Base-by-base conservation (phyloP, 1,140 invertebrate species). In the Leptinotarsa lineolata region DNA sequence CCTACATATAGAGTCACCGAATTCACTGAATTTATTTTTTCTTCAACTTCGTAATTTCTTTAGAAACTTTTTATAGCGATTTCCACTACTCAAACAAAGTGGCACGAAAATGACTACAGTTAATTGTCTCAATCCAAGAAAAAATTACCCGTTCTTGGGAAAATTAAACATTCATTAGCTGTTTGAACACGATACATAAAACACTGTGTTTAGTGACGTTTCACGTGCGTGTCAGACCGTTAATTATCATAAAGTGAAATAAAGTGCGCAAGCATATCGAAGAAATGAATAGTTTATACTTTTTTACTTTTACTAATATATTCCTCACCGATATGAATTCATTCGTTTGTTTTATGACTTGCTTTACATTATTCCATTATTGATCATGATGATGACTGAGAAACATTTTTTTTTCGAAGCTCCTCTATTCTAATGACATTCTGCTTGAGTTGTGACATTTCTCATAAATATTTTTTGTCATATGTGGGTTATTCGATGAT, bases 221-320 rank as follows among this genome's bases (percentile, higher is more conserved):
- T 44, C 15, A 18, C 22, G 22, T 66, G 64, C 64, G 64, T 66
- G 64, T 18, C 18, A 13, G 39, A 16, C 12, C 12, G 3, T 18
- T 66, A 44, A 66, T 66, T 66, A 66, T 39, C 64, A 66, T 66
- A 66, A 66, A 66, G 48, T 54, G 48, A 54, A 54, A 54, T 54
- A 54, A 54, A 54, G 48, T 18, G 48, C 48, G 48, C n/a, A 16
- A 18, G 48, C n/a, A 54, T 39, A 54, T 54, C 48, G 16, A 54
- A 54, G 15, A 13, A 54, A 54, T 54, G 30, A 54, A 4, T 54
- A 18, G 48, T 54, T 54, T 13, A 16, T 54, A 54, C n/a, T 54
- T 16, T 46, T 54, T 54, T 18, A 54, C n/a, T n/a, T 15, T 13
- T 54, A 0, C n/a, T 54, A 54, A 54, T 54, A 16, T 18, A n/a